Base-by-base conservation (phyloP, 2,888 invertebrate genomes). In the Camponotus fellah region DNA sequence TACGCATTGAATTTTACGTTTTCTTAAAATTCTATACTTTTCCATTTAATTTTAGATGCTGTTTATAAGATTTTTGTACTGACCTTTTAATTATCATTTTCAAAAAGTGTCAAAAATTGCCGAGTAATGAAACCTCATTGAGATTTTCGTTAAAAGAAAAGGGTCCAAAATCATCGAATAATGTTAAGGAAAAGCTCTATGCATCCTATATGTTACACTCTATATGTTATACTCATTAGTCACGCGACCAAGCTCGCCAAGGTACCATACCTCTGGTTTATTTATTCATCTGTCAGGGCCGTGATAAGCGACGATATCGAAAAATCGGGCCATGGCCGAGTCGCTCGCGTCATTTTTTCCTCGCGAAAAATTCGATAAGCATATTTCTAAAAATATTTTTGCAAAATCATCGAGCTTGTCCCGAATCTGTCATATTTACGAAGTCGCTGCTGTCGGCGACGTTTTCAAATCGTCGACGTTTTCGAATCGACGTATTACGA, bases 201-300 rank as follows among this genome's bases (percentile, higher is more conserved):
- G 12, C 26, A 76, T 17, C 66, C 34, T 76, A n/a, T 40, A 53
- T 65, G 49, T 64, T 62, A 8, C 21, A 43, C n/a, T 76, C 49
- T 26, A 6, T 26, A 53, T 43, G 64, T 65, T 68, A 53, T 17
- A 26, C 46, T 69, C 32, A n/a, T 77, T 68, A 56, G 26, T 12
- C 76, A 10, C 43, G 32, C 69, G 68, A 79, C 37, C 43, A 43
- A 56, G 9, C 12, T 79, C 56, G 17, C 49, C n/a, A n/a, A n/a
- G 43, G 6, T 69, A 43, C 21, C 43, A 32, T 43, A 14, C 21
- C 43, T 10, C 43, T 79, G 69, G 58, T 79, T 79, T 43, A 79
- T 43, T 79, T 43, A 58, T 46, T 69, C 65, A 12, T 69, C 76
- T 37, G 49, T 49, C 49, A 43, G 69, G 40, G 2, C 37, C 26